Evolutionary conservation across 2,113 vertebrate genomes (phyloP).

Genomic region (Ochotona princeps): DNA sequence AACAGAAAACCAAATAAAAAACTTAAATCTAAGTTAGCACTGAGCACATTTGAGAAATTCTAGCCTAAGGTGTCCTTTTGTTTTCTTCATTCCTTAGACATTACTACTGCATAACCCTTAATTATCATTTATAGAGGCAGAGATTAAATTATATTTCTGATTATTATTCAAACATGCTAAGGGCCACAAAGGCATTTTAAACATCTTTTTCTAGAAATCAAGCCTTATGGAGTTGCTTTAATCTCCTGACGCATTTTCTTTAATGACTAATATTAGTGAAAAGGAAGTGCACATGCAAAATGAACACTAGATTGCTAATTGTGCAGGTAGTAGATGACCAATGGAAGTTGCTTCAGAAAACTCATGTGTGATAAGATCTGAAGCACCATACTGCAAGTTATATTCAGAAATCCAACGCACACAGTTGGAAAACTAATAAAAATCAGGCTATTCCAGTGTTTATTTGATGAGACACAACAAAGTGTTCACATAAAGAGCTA

Average conservation of each 20-base stretch:
- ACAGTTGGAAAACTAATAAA: neutral
- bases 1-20: constrained; percentile 29
- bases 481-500: neutral
- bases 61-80: neutral
- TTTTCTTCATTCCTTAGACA: neutral
- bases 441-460: neutral
- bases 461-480: neutral
- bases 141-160: neutral
- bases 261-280: neutral
- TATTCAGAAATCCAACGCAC: neutral
- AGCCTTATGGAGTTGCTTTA: neutral
- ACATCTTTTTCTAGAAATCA: neutral
- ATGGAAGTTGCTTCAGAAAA: neutral
- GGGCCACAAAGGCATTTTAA: neutral
- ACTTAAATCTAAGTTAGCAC: neutral
- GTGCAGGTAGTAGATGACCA: neutral
- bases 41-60: neutral
- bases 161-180: constrained; percentile 2
- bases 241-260: neutral
- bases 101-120: neutral
- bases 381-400: neutral
- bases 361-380: neutral
- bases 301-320: neutral
- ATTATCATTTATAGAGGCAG: constrained; percentile 10
- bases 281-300: neutral